phyloP scores from a whole-genome alignment of 2,888 invertebrate genomes.

The Omphaloscelis lunosa region DNA sequence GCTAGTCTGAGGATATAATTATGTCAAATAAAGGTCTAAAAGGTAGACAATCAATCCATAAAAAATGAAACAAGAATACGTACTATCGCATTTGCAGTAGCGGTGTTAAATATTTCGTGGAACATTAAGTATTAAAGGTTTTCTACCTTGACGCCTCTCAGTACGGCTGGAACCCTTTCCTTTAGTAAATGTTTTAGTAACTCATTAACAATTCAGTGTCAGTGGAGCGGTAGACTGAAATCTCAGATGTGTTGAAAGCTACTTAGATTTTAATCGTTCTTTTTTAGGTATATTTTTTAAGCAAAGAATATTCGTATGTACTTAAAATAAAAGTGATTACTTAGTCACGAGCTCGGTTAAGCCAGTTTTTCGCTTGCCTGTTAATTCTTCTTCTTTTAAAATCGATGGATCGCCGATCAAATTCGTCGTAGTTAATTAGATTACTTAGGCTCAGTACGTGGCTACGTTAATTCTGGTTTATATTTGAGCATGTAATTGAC shows the following conservation, averaged over 20 bases:
- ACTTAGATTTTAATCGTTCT: neutral
- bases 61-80: slow-evolving; percentile 12
- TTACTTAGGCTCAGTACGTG: neutral
- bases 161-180: slow-evolving; percentile 9
- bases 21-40: neutral
- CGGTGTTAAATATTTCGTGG: slow-evolving; percentile 29
- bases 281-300: neutral
- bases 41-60: neutral
- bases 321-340: too few relatives aligned
- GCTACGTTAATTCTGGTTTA: neutral
- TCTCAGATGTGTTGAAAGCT: slow-evolving; percentile 8
- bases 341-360: neutral
- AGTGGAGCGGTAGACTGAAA: slow-evolving; percentile 8
- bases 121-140: slow-evolving; percentile 42
- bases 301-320: too few relatives aligned
- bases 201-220: slow-evolving; percentile 39
- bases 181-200: slow-evolving; percentile 41
- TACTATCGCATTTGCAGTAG: slow-evolving; percentile 11
- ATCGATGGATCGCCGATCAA: neutral
- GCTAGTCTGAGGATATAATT: neutral
- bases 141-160: slow-evolving; percentile 17
- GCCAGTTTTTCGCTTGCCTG: too few relatives aligned
- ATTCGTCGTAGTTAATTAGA: neutral
- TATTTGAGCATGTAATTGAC: neutral
- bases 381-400: neutral